Base-by-base conservation (phyloP, 2,797 vertebrate species). In the Numenius phaeopus region DNA sequence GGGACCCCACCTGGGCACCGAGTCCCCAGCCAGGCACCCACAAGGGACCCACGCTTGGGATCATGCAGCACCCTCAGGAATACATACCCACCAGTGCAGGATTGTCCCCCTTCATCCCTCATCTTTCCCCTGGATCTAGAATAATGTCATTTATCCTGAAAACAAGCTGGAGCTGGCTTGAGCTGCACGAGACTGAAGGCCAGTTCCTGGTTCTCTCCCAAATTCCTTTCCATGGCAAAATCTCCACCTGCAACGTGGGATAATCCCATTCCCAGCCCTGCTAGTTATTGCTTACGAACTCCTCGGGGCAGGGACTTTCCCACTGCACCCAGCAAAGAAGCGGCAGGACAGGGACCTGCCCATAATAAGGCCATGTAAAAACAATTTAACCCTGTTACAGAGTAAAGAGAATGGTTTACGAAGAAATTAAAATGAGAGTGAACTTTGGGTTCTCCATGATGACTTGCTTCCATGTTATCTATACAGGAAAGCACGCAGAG, bases 1-100 rank as follows among this genome's bases (percentile, higher is more conserved):
- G 5, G 4, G 54, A 61, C n/a, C 14, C 10, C 12, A 1, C 3
- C 3, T 52, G 47, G 5, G 6, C 58, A 9, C 59, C 1, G 0
- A 6, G 8, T 70, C 18, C 44, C 30, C 11, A n/a, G 0, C 0
- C 21, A 5, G 61, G 30, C 30, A 66, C 26, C 29, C 26, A n/a
- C 14, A 32, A 14, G 5, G 29, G 5, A 66, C 14, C 23, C 55
- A 2, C 0, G 2, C 6, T 47, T 3, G 0, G 42, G 34, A 32
- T 55, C 1, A 2, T n/a, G 37, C 47, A 71, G 32, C 15, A 40
- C 14, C 37, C 44, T 77, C 59, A 30, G 59, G 50, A 77, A 37
- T 14, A 57, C 11, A 7, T 14, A 50, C 4, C 10, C n/a, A 9
- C 1, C 0, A 0, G 20, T 14, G 44, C 7, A 54, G n/a, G 16